phyloP scores from a whole-genome alignment of 2,113 vertebrate genomes.

The Tursiops truncatus region DNA sequence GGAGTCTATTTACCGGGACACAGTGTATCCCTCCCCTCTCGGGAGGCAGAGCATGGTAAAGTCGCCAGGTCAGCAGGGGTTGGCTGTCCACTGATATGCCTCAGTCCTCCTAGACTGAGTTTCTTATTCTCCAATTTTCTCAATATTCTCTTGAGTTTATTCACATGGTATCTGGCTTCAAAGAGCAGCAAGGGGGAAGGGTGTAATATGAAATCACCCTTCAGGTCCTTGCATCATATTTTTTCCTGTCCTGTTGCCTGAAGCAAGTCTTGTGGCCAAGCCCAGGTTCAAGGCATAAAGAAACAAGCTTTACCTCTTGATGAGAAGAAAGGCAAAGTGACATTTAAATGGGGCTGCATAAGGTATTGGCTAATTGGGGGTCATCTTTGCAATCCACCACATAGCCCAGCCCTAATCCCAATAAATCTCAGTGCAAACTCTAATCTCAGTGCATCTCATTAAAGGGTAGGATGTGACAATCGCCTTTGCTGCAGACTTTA shows the following conservation, averaged over 20 bases:
- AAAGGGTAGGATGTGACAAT: not conserved
- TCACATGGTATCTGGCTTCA: not conserved
- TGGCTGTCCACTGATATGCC: rapidly evolving
- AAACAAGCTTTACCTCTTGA: not conserved
- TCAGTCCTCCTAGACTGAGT: not conserved
- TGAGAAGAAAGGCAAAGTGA: not conserved
- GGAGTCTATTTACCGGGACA: not conserved
- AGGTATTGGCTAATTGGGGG: not conserved
- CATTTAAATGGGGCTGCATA: not conserved
- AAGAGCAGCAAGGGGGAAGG: not conserved
- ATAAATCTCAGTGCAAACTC: not conserved
- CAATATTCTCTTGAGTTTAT: not conserved
- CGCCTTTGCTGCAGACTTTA: not conserved
- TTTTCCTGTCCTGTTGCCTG: not conserved
- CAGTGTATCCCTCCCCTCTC: not conserved
- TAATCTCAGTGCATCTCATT: not conserved
- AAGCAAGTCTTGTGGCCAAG: not conserved
- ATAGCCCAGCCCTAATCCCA: not conserved
- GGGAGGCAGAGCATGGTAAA: not conserved
- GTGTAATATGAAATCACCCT: not conserved
- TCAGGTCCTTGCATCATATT: not conserved
- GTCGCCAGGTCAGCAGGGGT: not conserved
- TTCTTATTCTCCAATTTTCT: not conserved
- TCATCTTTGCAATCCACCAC: not conserved
- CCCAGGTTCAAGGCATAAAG: not conserved